Evolutionary conservation across 2,888 invertebrate species (phyloP).

Genomic region (Drosophila histrio): DNA sequence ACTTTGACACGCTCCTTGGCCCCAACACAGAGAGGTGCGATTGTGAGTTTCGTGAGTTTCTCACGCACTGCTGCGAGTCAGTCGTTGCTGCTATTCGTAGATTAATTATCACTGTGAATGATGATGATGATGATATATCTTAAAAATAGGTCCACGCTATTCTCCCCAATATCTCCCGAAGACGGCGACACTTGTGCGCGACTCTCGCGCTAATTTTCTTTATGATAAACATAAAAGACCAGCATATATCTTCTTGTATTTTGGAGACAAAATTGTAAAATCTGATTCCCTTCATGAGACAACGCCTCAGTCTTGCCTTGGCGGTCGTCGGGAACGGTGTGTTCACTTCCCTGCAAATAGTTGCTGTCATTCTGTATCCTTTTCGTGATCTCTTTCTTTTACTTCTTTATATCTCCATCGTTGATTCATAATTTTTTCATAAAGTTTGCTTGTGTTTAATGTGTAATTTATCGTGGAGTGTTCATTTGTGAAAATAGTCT

Average conservation of each 20-base stretch:
- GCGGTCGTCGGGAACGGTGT: slow-evolving; percentile 69
- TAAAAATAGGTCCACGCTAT: slow-evolving; percentile 44
- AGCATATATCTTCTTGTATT: slow-evolving; percentile 51
- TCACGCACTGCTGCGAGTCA: slow-evolving; percentile 3
- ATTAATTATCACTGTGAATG: slow-evolving; percentile 30
- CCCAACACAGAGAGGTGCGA: slow-evolving; percentile 14
- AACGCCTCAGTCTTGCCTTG: slow-evolving; percentile 62
- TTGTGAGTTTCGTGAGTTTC: slow-evolving; percentile 41
- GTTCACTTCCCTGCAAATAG: slow-evolving; percentile 38
- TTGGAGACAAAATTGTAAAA: slow-evolving; percentile 56
- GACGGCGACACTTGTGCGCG: slow-evolving; percentile 57
- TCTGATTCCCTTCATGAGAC: slow-evolving; percentile 57
- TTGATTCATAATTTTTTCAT: slow-evolving; percentile 29
- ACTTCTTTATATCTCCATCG: neutral
- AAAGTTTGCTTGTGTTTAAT: slow-evolving; percentile 11
- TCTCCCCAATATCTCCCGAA: slow-evolving; percentile 25
- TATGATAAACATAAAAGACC: slow-evolving; percentile 72
- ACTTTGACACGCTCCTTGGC: slow-evolving; percentile 39
- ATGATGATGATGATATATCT: slow-evolving; percentile 28
- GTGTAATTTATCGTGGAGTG: slow-evolving; percentile 20
- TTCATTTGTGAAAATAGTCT: slow-evolving; percentile 26
- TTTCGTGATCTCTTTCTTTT: slow-evolving; percentile 1
- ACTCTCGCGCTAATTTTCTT: slow-evolving; percentile 74
- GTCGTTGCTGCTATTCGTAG: neutral
- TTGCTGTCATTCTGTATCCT: slow-evolving; percentile 12